Evolutionary conservation across 2,888 invertebrate genomes (phyloP).

Genomic region (Girardia tigrina): DNA sequence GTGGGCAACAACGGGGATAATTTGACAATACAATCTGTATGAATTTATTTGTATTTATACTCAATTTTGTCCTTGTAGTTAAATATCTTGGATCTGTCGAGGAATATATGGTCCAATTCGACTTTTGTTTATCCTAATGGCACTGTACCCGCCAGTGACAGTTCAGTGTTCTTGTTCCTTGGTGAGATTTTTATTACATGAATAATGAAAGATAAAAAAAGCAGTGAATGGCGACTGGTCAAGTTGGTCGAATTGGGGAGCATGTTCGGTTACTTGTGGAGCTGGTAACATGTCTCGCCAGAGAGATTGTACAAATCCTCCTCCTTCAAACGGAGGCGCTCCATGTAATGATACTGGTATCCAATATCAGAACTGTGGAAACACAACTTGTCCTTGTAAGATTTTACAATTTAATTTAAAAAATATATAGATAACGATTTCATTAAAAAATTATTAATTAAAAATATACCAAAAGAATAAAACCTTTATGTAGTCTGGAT

Average conservation of each 20-base stretch:
- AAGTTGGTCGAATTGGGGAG: not conserved
- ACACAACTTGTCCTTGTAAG: not conserved
- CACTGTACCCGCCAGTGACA: not conserved
- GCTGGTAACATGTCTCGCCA: not conserved
- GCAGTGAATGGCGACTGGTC: not conserved
- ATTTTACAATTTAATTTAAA: not conserved
- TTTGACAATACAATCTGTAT: not conserved
- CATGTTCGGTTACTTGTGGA: not conserved
- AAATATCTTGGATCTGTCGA: not conserved
- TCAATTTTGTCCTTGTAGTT: not conserved
- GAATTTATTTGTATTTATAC: too few relatives aligned
- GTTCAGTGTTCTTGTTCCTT: not conserved
- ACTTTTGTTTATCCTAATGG: not conserved
- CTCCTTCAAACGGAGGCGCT: not conserved
- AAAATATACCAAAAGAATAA: too few relatives aligned
- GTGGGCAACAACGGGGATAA: not conserved
- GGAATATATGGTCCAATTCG: not conserved
- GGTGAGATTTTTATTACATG: not conserved
- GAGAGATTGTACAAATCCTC: not conserved
- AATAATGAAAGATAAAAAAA: not conserved
- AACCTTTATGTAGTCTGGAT: too few relatives aligned
- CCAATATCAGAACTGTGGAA: not conserved
- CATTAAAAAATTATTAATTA: too few relatives aligned
- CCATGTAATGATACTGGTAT: not conserved
- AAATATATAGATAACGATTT: too few relatives aligned